Percentiles rank a stretch among this genome's conserved stretches.
Evolutionary conservation across 2,888 invertebrate species (phyloP).

Genomic region (Trichopria drosophilae): DNA sequence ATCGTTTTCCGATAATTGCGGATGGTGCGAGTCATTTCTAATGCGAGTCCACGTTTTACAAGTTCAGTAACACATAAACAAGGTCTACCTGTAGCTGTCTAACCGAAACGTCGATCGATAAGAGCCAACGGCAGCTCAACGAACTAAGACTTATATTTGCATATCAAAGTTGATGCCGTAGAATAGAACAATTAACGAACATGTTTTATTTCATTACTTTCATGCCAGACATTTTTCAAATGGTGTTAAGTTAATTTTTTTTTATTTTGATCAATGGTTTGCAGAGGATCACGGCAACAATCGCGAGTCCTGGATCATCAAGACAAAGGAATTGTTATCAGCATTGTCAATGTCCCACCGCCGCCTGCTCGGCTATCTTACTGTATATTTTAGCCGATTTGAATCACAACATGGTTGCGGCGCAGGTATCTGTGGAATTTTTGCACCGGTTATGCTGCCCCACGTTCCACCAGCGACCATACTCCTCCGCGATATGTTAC

Average conservation of each 20-base stretch:
- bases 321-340: constrained; percentile 49
- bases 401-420: constrained; percentile 52
- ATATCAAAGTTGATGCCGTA: no score
- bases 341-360: constrained; percentile 49
- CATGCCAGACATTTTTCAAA: background rate
- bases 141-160: no score
- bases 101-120: no score
- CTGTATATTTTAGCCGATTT: constrained; percentile 52
- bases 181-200: background rate
- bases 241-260: constrained; percentile 1
- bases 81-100: no score
- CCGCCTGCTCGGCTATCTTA: constrained; percentile 52
- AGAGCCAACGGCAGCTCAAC: no score
- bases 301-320: constrained; percentile 49
- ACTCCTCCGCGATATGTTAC: constrained; percentile 52
- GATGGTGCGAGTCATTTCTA: no score
- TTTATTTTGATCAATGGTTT: no score
- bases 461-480: constrained; percentile 55
- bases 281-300: constrained; percentile 47
- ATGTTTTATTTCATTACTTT: background rate
- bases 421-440: constrained; percentile 53
- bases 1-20: no score
- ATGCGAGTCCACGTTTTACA: no score
- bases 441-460: constrained; percentile 55
- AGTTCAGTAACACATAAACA: no score